Conservation (phyloP, 2,113 vertebrate genomes). For the Tyrannus savana region DNA sequence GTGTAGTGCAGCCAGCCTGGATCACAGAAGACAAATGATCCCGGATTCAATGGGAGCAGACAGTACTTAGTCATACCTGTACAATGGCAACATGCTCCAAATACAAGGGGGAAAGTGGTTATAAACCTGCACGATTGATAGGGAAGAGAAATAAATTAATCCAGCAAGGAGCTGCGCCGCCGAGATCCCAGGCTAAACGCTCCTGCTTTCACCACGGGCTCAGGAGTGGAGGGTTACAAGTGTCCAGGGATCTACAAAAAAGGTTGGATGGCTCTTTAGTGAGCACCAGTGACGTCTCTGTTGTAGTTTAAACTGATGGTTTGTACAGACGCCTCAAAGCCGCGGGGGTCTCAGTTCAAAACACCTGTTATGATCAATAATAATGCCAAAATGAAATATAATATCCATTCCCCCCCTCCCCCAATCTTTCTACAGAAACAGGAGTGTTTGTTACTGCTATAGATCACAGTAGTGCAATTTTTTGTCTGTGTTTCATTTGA, state of each 20-base stretch:
- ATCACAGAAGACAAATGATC: constrained; percentile 82
- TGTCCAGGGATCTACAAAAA: constrained; percentile 61
- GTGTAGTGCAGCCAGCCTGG: constrained; percentile 79
- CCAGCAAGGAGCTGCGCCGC: not conserved
- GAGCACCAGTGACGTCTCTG: not conserved
- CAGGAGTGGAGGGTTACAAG: constrained; percentile 56
- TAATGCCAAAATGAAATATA: constrained; percentile 31
- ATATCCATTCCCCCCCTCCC: not conserved
- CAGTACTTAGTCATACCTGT: constrained; percentile 81
- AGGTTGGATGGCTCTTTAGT: constrained; percentile 52
- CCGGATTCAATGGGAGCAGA: constrained; percentile 74
- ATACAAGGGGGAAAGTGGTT: not conserved
- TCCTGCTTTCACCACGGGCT: constrained; percentile 4
- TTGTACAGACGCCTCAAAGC: not conserved
- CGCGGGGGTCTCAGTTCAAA: not conserved
- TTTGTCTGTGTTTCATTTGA: constrained; percentile 8
- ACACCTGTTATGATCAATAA: constrained; percentile 41
- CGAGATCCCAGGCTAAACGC: constrained; percentile 40
- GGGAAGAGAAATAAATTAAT: constrained; percentile 63
- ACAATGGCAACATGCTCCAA: not conserved
- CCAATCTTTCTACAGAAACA: not conserved
- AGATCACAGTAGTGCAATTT: not conserved
- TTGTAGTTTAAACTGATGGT: not conserved
- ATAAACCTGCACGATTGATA: constrained; percentile 17
- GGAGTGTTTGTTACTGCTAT: not conserved